Percentiles rank a stretch among this genome's conserved stretches.
Evolutionary conservation across 2,888 invertebrate species (phyloP).

Genomic region (Apoda limacodes): DNA sequence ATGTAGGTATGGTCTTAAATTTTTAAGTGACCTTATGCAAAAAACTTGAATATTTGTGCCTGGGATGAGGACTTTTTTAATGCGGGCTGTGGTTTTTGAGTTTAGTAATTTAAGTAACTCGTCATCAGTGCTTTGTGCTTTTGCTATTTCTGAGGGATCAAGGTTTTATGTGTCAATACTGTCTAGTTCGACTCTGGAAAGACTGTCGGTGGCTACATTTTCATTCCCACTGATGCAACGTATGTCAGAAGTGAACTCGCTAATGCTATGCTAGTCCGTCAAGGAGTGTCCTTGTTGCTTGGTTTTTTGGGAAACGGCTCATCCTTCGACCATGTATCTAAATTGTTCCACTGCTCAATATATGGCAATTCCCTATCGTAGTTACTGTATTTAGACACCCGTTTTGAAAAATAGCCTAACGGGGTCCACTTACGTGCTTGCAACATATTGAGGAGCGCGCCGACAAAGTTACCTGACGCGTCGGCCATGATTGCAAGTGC

Average conservation of each 20-base stretch:
- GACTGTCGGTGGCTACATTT: conserved; percentile 10
- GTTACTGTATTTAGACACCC: conserved; percentile 25
- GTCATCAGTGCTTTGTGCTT: no score
- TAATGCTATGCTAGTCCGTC: conserved; percentile 10
- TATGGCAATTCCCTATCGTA: conserved; percentile 19
- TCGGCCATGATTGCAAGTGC: conserved; percentile 23
- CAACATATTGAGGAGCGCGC: conserved; percentile 29
- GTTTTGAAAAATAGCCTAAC: conserved; percentile 31
- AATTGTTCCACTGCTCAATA: conserved; percentile 18
- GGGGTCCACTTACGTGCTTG: conserved; percentile 14
- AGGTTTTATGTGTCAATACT: conserved; percentile 8
- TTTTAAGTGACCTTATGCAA: no score
- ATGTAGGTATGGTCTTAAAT: no score
- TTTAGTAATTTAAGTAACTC: no score
- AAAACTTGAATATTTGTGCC: no score
- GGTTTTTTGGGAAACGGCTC: conserved; percentile 9
- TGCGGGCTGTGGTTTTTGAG: no score
- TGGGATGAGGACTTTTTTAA: no score
- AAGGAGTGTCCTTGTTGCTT: conserved; percentile 10
- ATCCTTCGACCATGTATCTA: conserved; percentile 17
- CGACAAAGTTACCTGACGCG: conserved; percentile 34
- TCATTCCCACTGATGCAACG: conserved; percentile 8
- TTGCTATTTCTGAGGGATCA: conserved; percentile 10
- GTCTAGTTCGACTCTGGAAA: no score
- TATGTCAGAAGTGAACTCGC: conserved; percentile 13